These are phyloP conservation scores for Caenorhabditis sp. DNA, from an alignment of 2,888 invertebrate genomes.

Conservation along the genomic window DNA sequence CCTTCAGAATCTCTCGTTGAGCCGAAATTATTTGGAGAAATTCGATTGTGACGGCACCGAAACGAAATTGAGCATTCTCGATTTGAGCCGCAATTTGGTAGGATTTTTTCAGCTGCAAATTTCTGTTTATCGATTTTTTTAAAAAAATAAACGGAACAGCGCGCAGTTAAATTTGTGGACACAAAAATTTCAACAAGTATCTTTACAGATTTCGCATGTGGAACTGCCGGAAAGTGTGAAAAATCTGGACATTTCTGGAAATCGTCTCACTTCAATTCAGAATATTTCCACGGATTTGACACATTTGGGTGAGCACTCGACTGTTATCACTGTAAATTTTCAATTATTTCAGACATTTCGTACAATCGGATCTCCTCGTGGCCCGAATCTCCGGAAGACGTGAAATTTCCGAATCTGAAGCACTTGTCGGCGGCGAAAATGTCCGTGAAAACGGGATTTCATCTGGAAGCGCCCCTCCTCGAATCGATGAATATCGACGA, in stretches of 20 bases:
- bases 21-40: slow-evolving; percentile 34
- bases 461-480: slow-evolving; percentile 40
- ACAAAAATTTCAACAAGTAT: too few species aligned
- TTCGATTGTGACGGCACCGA: slow-evolving; percentile 16
- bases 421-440: slow-evolving; percentile 11
- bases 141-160: too few species aligned
- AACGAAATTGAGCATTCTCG: slow-evolving; percentile 15
- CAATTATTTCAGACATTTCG: slow-evolving; percentile 47
- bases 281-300: slow-evolving; percentile 34
- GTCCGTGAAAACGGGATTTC: slow-evolving; percentile 23
- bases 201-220: slow-evolving; percentile 20
- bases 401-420: slow-evolving; percentile 18
- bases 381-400: slow-evolving; percentile 10
- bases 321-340: too few species aligned
- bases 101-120: too few species aligned
- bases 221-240: slow-evolving; percentile 6
- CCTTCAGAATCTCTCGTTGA: slow-evolving; percentile 19
- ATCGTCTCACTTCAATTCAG: slow-evolving; percentile 23
- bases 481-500: slow-evolving; percentile 41
- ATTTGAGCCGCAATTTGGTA: slow-evolving; percentile 51
- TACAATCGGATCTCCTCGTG: slow-evolving; percentile 26
- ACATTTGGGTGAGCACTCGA: slow-evolving; percentile 26
- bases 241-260: slow-evolving; percentile 44
- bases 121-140: too few species aligned
- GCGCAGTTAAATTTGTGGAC: too few species aligned